Base-by-base conservation (phyloP, 2,797 vertebrate genomes). In the Cuculus canorus region DNA sequence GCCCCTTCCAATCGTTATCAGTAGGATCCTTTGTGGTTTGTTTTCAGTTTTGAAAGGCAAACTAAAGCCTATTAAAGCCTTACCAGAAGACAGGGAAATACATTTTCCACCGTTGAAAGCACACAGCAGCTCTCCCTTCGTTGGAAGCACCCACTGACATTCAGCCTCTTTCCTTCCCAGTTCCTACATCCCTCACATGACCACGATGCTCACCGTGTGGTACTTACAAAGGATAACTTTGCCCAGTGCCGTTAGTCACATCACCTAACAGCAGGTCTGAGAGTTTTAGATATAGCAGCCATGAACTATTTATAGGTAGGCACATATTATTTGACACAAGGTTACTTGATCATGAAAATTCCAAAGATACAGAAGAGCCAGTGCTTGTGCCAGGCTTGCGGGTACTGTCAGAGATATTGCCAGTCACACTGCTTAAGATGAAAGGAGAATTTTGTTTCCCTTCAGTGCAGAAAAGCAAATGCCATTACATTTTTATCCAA, bases 291-390 rank as follows among this genome's bases (percentile, higher is more conserved):
- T 19, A 28, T 0, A 86, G 22, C 68, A 87, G 43, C 53, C 71
- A 28, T 8, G 27, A 68, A 28, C 27, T 1, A 0, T 7, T 6
- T 23, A 6, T 10, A 19, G 2, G 7, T 33, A 39, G 19, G 17
- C n/a, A 66, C 19, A 35, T 18, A 5, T 4, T 17, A 33, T 14
- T 23, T 10, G 5, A 43, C 30, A 35, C 8, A 72, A 89, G 86
- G 68, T 21, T 35, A 47, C 39, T n/a, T 37, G 6, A 72, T 59
- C 13, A 11, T 10, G 8, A 41, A 73, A 57, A 77, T 32, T 37
- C 32, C 22, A 13, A 81, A 45, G 32, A 82, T 37, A 47, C 18
- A 8, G 16, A 60, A 35, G 27, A 73, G 19, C 8, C 33, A 57
- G 17, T 6, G 30, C 48, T n/a, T 33, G 14, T 37, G 53, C 13